These are phyloP conservation scores for Palloptera scutellata DNA, from an alignment of 2,888 invertebrate species.

Conservation along the genomic window DNA sequence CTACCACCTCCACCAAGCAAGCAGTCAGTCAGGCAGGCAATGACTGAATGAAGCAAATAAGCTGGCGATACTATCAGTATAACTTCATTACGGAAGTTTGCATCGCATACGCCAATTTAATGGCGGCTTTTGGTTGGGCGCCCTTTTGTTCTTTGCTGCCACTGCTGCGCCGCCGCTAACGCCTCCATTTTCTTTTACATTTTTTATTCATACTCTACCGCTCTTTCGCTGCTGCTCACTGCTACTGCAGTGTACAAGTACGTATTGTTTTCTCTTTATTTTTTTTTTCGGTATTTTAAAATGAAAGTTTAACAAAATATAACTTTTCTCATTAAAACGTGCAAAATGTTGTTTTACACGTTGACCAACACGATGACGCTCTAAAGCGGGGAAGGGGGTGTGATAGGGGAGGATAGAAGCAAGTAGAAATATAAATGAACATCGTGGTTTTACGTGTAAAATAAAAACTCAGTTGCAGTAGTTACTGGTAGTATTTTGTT, in stretches of 20 bases:
- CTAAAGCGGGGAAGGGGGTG: not conserved
- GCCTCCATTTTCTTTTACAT: slow-evolving; percentile 2
- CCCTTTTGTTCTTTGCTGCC: slow-evolving; percentile 23
- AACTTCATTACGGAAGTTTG: slow-evolving; percentile 58
- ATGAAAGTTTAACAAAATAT: slow-evolving; percentile 60
- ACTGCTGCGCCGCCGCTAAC: not conserved
- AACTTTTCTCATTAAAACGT: slow-evolving; percentile 63
- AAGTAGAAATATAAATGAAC: too few species aligned
- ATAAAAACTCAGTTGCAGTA: not conserved
- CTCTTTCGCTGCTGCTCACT: not conserved
- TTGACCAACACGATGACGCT: slow-evolving; percentile 17
- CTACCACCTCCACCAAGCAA: too few species aligned
- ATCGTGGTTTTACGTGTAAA: too few species aligned
- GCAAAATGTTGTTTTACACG: slow-evolving; percentile 46
- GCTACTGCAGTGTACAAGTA: not conserved
- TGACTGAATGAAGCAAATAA: slow-evolving; percentile 14
- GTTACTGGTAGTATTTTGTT: not conserved
- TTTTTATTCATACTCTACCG: slow-evolving; percentile 7
- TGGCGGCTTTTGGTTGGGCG: slow-evolving; percentile 38
- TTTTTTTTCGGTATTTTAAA: slow-evolving; percentile 41
- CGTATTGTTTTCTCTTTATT: slow-evolving; percentile 22
- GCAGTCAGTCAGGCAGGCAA: not conserved
- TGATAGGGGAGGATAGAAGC: not conserved
- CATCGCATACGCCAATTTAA: slow-evolving; percentile 37
- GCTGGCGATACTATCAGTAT: slow-evolving; percentile 48